Base-by-base conservation (phyloP, 2,888 invertebrate genomes). In the Limenitis camilla region DNA sequence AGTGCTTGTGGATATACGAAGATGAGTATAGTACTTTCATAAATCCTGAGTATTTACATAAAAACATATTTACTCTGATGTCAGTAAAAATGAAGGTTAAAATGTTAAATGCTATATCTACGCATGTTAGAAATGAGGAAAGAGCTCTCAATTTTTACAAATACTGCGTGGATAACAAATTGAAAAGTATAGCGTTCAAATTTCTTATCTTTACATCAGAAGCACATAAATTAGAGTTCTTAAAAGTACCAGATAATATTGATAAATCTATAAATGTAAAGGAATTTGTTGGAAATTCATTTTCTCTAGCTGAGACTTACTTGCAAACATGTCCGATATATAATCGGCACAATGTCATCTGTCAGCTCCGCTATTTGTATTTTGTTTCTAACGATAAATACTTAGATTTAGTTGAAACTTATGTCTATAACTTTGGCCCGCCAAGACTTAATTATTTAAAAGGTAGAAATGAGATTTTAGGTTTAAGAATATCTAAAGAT, bases 41-140 rank as follows among this genome's bases (percentile, higher is more conserved):
- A 11, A 75, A 76, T 53, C 62, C 69, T 1, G 62, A 71, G 31
- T 69, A 74, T 55, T 67, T 83, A 4, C 68, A 77, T 10, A 41
- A 64, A 0, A 63, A 77, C 39, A 58, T 82, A 28, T 77, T 82
- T 53, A 76, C 82, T 5, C 62, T 55, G 0, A 80, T 81, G 77
- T 78, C 83, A 3, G 49, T 59, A 2, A 78, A 76, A 67, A 77
- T 79, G 74, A 78, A 69, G 52, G 72, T 66, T 33, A 81, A 78
- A 49, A 56, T 76, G 28, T 57, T 83, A 6, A 61, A 63, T 10
- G 57, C 61, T 2, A 64, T 77, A 54, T 67, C 75, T 2, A 53
- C 54, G 4, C 36, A 73, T 43, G 19, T 81, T 2, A 69, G 55
- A 52, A 64, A 68, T 57, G 65, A 69, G 58, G 45, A 58, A 1